Conservation (phyloP, 2,113 vertebrate genomes). For the Xiphophorus hellerii region DNA sequence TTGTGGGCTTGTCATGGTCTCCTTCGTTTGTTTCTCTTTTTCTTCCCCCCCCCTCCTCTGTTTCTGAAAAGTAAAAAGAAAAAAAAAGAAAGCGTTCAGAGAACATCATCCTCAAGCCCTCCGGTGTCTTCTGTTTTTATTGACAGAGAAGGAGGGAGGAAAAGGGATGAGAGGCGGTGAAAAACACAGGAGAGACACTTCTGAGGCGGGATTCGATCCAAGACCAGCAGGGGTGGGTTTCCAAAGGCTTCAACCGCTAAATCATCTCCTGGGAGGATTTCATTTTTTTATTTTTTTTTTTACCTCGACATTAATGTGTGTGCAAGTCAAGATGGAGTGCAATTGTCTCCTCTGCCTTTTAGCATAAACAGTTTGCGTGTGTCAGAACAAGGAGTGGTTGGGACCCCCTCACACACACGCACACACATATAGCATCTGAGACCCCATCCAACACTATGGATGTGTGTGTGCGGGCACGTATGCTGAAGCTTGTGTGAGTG, state of each 20-base stretch:
- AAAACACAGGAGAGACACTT: slow-evolving; percentile 51
- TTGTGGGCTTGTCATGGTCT: slow-evolving; percentile 31
- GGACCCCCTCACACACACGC: neutral
- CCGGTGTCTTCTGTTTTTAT: slow-evolving; percentile 42
- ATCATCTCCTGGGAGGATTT: slow-evolving; percentile 54
- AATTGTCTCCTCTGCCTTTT: slow-evolving; percentile 16
- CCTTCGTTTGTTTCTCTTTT: neutral
- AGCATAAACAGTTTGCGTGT: slow-evolving; percentile 22
- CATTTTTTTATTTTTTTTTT: neutral
- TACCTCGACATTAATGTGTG: slow-evolving; percentile 34
- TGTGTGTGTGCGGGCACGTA: slow-evolving; percentile 41
- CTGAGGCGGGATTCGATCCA: slow-evolving; percentile 59
- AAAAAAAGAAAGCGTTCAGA: slow-evolving; percentile 10
- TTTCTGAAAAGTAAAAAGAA: neutral
- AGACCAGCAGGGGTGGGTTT: slow-evolving; percentile 55
- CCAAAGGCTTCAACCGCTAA: slow-evolving; percentile 54
- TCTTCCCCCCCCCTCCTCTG: neutral
- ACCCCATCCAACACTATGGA: slow-evolving; percentile 34
- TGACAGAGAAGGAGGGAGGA: slow-evolving; percentile 36
- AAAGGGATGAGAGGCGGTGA: slow-evolving; percentile 25
- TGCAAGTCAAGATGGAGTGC: slow-evolving; percentile 28
- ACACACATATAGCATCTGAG: slow-evolving; percentile 28
- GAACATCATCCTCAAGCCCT: slow-evolving; percentile 34
- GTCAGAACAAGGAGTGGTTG: slow-evolving; percentile 21
- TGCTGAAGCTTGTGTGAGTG: slow-evolving; percentile 41